phyloP scores from a whole-genome alignment of 1,140 invertebrate genomes.

The Bombus difficillimus region DNA sequence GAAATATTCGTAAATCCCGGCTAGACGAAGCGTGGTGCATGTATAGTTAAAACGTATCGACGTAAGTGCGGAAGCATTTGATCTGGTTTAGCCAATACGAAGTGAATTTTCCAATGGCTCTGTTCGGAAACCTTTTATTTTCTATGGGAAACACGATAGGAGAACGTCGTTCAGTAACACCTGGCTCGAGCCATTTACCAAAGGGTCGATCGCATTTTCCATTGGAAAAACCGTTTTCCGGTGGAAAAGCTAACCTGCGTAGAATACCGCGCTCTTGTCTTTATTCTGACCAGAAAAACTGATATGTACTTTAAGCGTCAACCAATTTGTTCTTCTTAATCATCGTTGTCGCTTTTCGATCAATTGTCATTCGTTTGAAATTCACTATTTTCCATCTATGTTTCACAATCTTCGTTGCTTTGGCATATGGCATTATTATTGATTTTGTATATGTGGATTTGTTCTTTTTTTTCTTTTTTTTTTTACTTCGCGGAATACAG shows the following conservation, averaged over 20 bases:
- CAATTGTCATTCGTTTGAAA: background rate
- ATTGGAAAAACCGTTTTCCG: slow-evolving; percentile 22
- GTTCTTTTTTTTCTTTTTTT: background rate
- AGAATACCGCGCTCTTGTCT: background rate
- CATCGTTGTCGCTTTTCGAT: background rate
- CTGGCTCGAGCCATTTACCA: background rate
- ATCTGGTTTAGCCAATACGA: slow-evolving; percentile 22
- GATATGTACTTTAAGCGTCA: background rate
- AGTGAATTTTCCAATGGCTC: background rate
- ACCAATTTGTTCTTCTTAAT: background rate
- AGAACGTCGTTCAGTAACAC: background rate
- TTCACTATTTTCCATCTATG: background rate
- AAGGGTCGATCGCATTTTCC: slow-evolving; percentile 17
- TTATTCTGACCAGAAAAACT: background rate
- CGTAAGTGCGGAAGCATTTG: background rate
- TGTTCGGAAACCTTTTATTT: background rate
- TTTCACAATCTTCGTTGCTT: background rate
- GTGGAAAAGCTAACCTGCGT: background rate
- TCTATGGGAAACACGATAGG: background rate
- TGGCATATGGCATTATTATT: background rate
- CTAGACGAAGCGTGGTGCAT: background rate
- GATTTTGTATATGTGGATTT: background rate
- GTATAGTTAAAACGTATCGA: slow-evolving; percentile 5
- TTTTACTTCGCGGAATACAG: background rate
- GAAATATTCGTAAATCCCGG: background rate